phyloP scores from a whole-genome alignment of 2,113 vertebrate genomes.

The Zosterops borbonicus region DNA sequence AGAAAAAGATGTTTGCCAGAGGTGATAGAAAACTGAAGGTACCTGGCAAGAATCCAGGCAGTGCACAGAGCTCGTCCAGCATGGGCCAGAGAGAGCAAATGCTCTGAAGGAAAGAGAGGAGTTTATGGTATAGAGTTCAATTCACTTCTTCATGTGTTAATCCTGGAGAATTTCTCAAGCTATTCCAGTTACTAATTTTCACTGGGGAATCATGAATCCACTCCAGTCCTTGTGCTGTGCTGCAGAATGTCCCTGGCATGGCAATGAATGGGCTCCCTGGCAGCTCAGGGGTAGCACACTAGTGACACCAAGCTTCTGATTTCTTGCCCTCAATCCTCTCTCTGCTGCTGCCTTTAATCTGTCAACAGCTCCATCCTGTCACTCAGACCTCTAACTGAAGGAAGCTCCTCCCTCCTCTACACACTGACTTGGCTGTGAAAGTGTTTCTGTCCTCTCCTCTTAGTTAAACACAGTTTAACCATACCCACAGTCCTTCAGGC shows the following conservation, averaged over 20 bases:
- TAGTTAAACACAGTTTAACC: not conserved
- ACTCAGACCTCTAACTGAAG: not conserved
- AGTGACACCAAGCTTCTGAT: not conserved
- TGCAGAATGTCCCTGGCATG: accelerated
- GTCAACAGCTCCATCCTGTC: not conserved
- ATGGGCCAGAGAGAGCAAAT: not conserved
- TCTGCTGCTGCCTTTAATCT: not conserved
- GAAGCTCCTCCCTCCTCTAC: not conserved
- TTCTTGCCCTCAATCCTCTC: not conserved
- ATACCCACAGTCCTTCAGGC: not conserved
- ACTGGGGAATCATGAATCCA: not conserved
- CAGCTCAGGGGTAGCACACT: not conserved
- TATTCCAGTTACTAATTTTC: not conserved
- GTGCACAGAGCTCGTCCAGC: not conserved
- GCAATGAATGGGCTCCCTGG: not conserved
- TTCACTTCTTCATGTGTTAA: not conserved
- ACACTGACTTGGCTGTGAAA: not conserved
- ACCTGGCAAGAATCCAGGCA: not conserved
- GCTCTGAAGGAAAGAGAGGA: not conserved
- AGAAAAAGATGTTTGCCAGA: not conserved
- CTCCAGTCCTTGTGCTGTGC: not conserved
- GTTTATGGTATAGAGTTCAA: not conserved
- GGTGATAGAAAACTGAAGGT: not conserved
- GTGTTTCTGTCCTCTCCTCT: not conserved
- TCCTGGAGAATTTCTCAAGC: not conserved